phyloP scores from a whole-genome alignment of 2,113 vertebrate species.

The Boleophthalmus pectinirostris region DNA sequence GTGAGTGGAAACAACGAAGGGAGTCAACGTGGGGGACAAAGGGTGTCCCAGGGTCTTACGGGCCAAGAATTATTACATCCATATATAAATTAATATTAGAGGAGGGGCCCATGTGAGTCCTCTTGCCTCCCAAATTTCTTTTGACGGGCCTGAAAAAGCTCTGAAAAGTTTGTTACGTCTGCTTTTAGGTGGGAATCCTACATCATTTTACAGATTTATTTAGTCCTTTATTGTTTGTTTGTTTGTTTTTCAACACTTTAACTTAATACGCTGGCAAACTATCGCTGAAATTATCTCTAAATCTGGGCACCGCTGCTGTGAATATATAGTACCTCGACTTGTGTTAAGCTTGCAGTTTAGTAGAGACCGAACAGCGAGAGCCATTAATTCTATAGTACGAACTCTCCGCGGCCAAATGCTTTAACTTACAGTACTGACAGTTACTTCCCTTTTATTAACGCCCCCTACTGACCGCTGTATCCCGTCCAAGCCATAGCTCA shows the following conservation, averaged over 20 bases:
- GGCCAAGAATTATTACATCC: too few species aligned
- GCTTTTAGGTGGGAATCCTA: too few species aligned
- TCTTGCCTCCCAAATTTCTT: too few species aligned
- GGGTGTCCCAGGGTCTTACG: too few species aligned
- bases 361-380: neutral
- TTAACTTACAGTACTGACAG: slow-evolving; percentile 6
- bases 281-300: neutral
- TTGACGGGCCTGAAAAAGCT: too few species aligned
- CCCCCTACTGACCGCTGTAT: slow-evolving; percentile 21
- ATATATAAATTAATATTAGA: too few species aligned
- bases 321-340: neutral
- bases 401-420: neutral
- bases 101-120: too few species aligned
- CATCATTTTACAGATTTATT: too few species aligned
- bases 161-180: too few species aligned
- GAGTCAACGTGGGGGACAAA: too few species aligned
- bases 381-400: neutral
- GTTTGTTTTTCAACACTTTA: neutral
- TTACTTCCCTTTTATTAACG: slow-evolving; percentile 4
- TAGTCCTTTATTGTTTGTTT: too few species aligned
- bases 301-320: neutral
- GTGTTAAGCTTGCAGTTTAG: neutral
- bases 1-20: too few species aligned
- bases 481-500: slow-evolving; percentile 1
- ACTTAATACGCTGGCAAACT: neutral